Conservation (phyloP, 2,888 invertebrate genomes). For the Phymatocera aterrima region DNA sequence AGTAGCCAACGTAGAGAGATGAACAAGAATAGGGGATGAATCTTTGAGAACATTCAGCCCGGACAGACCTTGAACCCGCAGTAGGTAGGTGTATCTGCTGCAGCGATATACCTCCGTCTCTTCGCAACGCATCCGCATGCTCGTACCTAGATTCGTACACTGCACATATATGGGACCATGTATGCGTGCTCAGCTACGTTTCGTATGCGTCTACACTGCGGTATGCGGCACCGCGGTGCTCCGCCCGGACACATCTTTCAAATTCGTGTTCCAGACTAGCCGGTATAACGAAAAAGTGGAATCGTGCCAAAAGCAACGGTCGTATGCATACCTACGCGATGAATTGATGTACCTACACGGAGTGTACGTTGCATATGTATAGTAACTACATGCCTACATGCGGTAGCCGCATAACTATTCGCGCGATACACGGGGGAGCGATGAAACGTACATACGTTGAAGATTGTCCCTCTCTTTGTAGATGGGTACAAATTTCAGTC, state of each 20-base stretch:
- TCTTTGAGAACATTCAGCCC: no score
- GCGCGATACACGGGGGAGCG: not conserved
- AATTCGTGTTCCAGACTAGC: not conserved
- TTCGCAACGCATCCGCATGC: no score
- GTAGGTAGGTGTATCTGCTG: slow-evolving; percentile 12
- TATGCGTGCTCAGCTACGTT: not conserved
- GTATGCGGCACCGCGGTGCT: slow-evolving; percentile 1
- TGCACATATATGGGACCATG: not conserved
- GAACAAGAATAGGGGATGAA: no score
- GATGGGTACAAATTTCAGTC: no score
- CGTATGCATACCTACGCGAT: slow-evolving; percentile 1
- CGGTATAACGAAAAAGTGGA: slow-evolving; percentile 12
- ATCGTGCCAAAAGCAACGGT: slow-evolving; percentile 13
- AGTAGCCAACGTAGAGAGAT: no score
- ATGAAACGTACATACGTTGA: no score
- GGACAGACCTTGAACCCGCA: no score
- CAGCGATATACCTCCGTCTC: slow-evolving; percentile 4
- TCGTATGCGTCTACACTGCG: not conserved
- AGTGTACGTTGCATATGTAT: no score
- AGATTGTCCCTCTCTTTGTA: no score
- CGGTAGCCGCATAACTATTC: not conserved
- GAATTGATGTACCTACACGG: no score
- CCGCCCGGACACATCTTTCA: not conserved
- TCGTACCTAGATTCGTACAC: not conserved
- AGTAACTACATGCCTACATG: no score